Evolutionary conservation across 2,113 vertebrate genomes (phyloP), one percentile per base, ranked within the genome.

Genomic region (Mus spicilegus): DNA sequence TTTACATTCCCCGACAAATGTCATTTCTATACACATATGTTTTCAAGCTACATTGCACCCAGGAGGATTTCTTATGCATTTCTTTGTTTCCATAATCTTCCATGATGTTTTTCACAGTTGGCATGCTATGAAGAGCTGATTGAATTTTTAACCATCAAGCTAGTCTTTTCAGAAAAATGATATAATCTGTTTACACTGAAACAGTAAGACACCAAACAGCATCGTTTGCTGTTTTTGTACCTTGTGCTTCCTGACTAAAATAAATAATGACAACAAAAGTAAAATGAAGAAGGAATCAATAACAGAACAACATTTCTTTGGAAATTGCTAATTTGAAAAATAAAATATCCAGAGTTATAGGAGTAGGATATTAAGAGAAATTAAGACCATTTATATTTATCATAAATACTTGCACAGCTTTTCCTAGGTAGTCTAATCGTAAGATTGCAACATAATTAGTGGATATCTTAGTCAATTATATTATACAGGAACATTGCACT

Each of bases 81-180:
- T 91, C 65, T 94, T 39, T 56, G 33, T 82, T 91, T 85, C 39
- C 7, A 49, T 46, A 28, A 49, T 7, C 12, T 87, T 93, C 84
- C 85, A 61, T 76, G 87, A 69, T 81, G 56, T 46, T 46, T 97
- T 95, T 93, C 85, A 84, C 65, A 96, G 77, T 46, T 94, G 89
- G 61, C 49, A 81, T 90, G 93, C 58, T 33, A 3, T 78, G 77
- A 96, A 94, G 95, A 42, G 26, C 46, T 90, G 54, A 54, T 51
- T 89, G 39, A 78, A 84, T n/a, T 91, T 92, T 91, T 17, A 69
- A 96, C 70, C n/a, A 72, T 92, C 87, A 69, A 89, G 75, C 22
- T 26, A 72, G n/a, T 39, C 63, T 78, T 78, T 93, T 91, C 65
- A 61, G 49, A 69, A 87, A 7, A 95, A 65, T 84, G 90, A 90